These are phyloP conservation scores for human (Homo sapiens) DNA, from an alignment of 2,113 vertebrate species.

Conservation along the genomic window GRCh38 chr17:67468001-67468500, in stretches of 20 bases:
- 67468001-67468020: background rate
- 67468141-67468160: background rate
- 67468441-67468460: no score
- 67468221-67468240: background rate
- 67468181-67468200: no score
- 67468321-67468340: background rate
- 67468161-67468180: background rate
- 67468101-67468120: background rate
- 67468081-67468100: background rate
- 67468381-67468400: background rate
- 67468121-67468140: background rate
- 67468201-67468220: background rate
- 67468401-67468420: no score
- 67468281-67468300: background rate
- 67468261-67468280: background rate
- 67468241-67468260: background rate
- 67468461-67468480: no score
- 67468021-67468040: background rate
- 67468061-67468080: background rate
- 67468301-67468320: no score
- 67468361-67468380: background rate
- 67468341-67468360: background rate
- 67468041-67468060: background rate
- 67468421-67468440: no score
- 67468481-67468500: no score